These are phyloP conservation scores for Hipparchia semele DNA, from an alignment of 2,888 invertebrate genomes.

Conservation along the genomic window DNA sequence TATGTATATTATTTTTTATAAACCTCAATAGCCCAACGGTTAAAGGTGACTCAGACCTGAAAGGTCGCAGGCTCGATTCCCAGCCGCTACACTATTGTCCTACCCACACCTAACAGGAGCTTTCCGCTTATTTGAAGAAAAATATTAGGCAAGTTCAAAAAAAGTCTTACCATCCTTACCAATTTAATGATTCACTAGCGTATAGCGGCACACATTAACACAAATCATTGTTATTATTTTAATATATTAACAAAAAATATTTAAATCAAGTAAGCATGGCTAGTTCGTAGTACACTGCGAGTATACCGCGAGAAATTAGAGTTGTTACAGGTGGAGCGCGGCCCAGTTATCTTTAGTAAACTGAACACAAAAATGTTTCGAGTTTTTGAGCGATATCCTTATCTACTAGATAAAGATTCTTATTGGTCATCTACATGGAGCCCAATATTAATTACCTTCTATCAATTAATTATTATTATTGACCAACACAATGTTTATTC, in stretches of 20 bases:
- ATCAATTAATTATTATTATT: neutral
- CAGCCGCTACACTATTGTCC: no score
- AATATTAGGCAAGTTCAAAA: no score
- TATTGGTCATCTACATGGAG: neutral
- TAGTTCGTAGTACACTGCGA: neutral
- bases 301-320: neutral
- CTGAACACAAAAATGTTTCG: neutral
- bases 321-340: neutral
- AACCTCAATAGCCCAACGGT: no score
- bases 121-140: no score
- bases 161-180: neutral
- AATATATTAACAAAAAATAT: neutral
- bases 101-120: no score
- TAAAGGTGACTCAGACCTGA: no score
- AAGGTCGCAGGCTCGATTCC: no score
- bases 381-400: neutral
- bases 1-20: no score
- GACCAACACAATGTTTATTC: neutral
- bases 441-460: no score
- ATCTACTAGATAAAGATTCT: neutral
- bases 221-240: neutral
- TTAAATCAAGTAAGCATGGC: neutral
- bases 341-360: neutral
- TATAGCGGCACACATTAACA: neutral
- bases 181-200: neutral